Evolutionary conservation across 2,797 vertebrate species (phyloP).

Genomic region (Sebastes kiyomatsui): DNA sequence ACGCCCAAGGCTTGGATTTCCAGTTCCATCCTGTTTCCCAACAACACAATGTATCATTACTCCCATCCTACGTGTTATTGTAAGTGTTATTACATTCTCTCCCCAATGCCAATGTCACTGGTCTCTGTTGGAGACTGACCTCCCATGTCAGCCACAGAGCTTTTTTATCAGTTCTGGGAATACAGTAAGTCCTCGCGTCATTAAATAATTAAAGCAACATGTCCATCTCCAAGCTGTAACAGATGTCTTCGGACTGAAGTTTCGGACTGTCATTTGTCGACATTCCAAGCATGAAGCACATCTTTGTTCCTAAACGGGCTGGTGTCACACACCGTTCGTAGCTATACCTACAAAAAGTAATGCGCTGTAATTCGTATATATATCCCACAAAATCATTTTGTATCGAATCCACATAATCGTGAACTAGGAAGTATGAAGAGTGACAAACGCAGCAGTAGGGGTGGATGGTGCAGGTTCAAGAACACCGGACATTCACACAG

Average conservation of each 20-base stretch:
- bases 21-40: not conserved
- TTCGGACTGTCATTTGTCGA: not conserved
- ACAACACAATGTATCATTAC: not conserved
- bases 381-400: too few species aligned
- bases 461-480: too few species aligned
- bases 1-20: not conserved
- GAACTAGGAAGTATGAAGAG: too few species aligned
- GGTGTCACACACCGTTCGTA: too few species aligned
- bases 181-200: not conserved
- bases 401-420: too few species aligned
- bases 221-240: not conserved
- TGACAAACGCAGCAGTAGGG: too few species aligned
- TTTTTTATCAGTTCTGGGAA: not conserved
- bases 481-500: too few species aligned
- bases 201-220: not conserved
- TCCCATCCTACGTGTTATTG: not conserved
- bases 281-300: not conserved
- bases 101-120: not conserved
- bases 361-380: too few species aligned
- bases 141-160: not conserved
- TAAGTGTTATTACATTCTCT: not conserved
- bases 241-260: not conserved
- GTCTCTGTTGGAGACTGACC: not conserved
- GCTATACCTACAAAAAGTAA: too few species aligned
- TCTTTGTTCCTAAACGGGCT: not conserved